Conservation (phyloP, 2,888 invertebrate genomes). For the Drosophila robusta region DNA sequence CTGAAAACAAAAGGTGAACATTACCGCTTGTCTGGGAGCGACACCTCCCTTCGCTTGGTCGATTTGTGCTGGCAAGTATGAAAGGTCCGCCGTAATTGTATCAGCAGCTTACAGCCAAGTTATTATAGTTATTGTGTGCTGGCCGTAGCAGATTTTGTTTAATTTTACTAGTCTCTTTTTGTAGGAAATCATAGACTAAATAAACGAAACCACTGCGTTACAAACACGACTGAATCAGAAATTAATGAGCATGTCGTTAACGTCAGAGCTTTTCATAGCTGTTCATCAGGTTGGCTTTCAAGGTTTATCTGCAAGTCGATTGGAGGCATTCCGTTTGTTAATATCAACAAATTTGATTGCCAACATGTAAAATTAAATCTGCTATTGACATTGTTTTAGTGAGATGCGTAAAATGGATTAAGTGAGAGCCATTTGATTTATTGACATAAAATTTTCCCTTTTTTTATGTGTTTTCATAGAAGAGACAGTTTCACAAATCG, state of each 20-base stretch:
- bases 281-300: not conserved
- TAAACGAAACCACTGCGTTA: constrained; percentile 43
- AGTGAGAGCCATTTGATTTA: constrained; percentile 46
- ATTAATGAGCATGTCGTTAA: constrained; percentile 54
- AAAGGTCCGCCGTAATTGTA: constrained; percentile 57
- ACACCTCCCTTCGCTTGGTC: constrained; percentile 27
- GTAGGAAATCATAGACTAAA: constrained; percentile 56
- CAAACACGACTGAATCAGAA: constrained; percentile 51
- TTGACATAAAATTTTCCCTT: constrained; percentile 17
- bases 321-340: constrained; percentile 16
- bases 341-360: constrained; percentile 54
- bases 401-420: constrained; percentile 36
- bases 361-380: constrained; percentile 58
- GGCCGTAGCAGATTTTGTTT: constrained; percentile 3
- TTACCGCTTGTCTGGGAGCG: constrained; percentile 24
- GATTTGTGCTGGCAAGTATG: constrained; percentile 69
- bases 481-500: not conserved
- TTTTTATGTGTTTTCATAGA: not conserved
- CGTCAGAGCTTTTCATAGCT: not conserved
- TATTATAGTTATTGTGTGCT: constrained; percentile 5
- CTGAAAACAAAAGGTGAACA: constrained; percentile 64
- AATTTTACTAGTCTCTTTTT: constrained; percentile 21
- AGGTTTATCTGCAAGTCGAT: too few relatives aligned
- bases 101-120: constrained; percentile 35
- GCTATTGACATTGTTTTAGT: constrained; percentile 15